Evolutionary conservation across 1,140 invertebrate genomes (phyloP), one percentile per base, ranked within the genome.

Genomic region (Atta colombica): DNA sequence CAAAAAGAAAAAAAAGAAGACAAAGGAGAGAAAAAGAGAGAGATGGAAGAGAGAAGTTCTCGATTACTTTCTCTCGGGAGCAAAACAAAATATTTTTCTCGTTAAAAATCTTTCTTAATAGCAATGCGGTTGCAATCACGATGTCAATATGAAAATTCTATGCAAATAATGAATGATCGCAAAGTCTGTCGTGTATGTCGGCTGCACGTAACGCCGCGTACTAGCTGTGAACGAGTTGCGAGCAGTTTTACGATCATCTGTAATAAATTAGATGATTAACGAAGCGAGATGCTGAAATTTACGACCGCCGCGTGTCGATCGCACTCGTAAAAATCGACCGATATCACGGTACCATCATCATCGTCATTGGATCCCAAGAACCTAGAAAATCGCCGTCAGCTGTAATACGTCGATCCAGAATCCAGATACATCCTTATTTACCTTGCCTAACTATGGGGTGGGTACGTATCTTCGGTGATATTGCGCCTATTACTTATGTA

Each of bases 221-320:
- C 8, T 82, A 82, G 35, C 25, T 12, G 39, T 28, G 21, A 61
- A 74, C 53, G 35, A 80, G 45, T 28, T 82, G 66, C 53, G 10
- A 60, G 68, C 21, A 55, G 18, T 61, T 72, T 74, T 61, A 74
- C 53, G 80, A 82, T 71, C 78, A 72, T 58, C 53, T 18, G 78
- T 31, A 60, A 82, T 82, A 82, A 74, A 82, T 82, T 74, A 60
- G 53, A 72, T 72, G 78, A 82, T 82, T 72, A 82, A 74, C 66
- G 68, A 61, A 82, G 39, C 80, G 68, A 60, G 53, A 49, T 81
- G 77, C 14, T 69, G 21, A 81, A 69, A 68, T 81, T 69, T 58
- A 81, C 31, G 77, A 28, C 1, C n/a, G 31, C 6, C 5, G 31
- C 31, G 31, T 5, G 63, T 6, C 65, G 49, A n/a, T 10, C 61